These are phyloP conservation scores for Nipponia nippon DNA, from an alignment of 2,113 vertebrate genomes.

Conservation along the genomic window DNA sequence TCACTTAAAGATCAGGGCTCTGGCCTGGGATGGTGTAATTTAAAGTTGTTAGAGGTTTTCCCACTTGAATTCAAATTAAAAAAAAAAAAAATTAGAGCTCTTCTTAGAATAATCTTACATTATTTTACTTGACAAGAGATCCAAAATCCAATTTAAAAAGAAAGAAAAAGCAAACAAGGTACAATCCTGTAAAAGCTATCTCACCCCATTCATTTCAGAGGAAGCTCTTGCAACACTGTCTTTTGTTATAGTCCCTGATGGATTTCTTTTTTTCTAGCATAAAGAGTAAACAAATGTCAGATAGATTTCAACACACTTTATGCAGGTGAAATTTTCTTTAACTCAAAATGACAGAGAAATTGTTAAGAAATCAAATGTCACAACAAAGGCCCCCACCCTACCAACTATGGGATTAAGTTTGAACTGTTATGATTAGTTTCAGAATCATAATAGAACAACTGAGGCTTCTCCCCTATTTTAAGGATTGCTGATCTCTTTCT, in stretches of 20 bases:
- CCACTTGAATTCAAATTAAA: neutral
- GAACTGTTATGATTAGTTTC: neutral
- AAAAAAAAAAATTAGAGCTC: neutral
- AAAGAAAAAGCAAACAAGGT: neutral
- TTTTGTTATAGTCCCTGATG: neutral
- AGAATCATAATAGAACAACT: neutral
- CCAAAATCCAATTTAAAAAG: neutral
- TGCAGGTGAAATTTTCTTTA: neutral
- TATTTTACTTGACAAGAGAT: neutral
- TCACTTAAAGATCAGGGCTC: constrained; percentile 30
- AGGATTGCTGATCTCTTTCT: neutral
- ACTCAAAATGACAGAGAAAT: neutral
- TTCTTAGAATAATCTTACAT: neutral
- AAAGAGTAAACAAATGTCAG: neutral
- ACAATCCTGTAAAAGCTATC: neutral
- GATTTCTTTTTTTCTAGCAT: neutral
- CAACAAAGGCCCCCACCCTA: neutral
- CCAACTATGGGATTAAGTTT: neutral
- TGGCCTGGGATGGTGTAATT: neutral
- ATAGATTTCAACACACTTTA: neutral
- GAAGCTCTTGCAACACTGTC: neutral
- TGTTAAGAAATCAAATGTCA: neutral
- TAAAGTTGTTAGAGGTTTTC: neutral
- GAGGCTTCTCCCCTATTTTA: neutral
- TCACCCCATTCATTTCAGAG: neutral